These are phyloP conservation scores for Eupithecia abbreviata DNA, from an alignment of 2,888 invertebrate species.

Conservation along the genomic window DNA sequence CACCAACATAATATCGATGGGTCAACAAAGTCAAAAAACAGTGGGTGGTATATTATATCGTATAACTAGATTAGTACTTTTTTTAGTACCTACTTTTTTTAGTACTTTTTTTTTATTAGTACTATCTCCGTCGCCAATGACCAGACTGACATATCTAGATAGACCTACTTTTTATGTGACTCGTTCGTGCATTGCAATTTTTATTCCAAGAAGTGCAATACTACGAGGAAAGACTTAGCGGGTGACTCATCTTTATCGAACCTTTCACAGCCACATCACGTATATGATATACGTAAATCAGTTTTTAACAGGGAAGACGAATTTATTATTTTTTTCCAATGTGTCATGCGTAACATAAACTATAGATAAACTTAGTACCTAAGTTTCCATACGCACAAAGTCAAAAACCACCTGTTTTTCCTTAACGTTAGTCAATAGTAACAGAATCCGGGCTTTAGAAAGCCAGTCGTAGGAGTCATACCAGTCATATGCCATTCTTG, in stretches of 20 bases:
- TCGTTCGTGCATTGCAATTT: neutral
- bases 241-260: neutral
- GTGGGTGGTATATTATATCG: too few species aligned
- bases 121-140: neutral
- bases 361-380: neutral
- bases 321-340: neutral
- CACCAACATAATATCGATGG: too few species aligned
- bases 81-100: too few species aligned
- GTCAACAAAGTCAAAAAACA: too few species aligned
- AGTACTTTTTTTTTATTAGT: too few species aligned
- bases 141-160: neutral
- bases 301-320: neutral
- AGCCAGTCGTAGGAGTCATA: neutral
- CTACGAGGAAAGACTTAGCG: neutral
- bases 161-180: neutral
- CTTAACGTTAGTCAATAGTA: neutral
- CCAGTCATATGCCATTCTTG: neutral
- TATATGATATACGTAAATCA: neutral
- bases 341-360: neutral
- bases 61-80: too few species aligned
- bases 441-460: neutral
- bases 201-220: slow-evolving; percentile 11
- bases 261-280: neutral
- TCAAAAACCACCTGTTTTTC: neutral
- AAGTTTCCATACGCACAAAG: neutral